Evolutionary conservation across 92 coral and sea anemone genomes (phyloP), one percentile per base, ranked within the genome.

Genomic region (Anthopleura xanthogrammica): DNA sequence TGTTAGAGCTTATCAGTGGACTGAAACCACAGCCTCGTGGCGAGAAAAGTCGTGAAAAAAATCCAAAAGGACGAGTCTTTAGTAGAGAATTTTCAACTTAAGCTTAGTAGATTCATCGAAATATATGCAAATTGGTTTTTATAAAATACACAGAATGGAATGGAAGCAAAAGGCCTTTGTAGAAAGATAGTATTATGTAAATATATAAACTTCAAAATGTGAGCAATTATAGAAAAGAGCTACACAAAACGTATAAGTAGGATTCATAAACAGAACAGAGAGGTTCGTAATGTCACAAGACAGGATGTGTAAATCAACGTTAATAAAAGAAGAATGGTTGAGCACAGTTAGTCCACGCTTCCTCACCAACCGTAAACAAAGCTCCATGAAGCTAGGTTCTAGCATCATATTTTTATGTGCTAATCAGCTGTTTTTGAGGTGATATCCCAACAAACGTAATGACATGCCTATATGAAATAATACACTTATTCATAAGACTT

Each of bases 191-290:
- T 77, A 52, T 19, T 52, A 62, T 52, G 80, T 16, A 77, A 77
- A 52, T 77, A 46, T 46, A 77, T 7, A 22, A 52, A 17, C 41
- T 50, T 77, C 16, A 29, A 80, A 48, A 19, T 19, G 41, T 62
- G 62, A 4, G 48, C 16, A 60, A 40, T 79, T 56, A 79, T 11
- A 54, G 39, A 54, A 79, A 58, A 75, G 24, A 12, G 39, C 23
- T 12, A 40, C 7, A 79, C 83, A 79, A 60, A 80, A 65, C 39
- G 75, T 79, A 46, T 62, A 40, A 65, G 75, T 46, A 54, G 55
- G 76, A 24, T 80, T 80, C 46, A 42, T 65, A 80, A 62, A 80
- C 57, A 79, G 50, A 40, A 7, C 20, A 40, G 52, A 1, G 41
- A 65, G 52, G 12, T 58, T 68, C 16, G 72, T 50, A 62, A 20